Base-by-base conservation (phyloP, 2,888 invertebrate species). In the Monochamus alternatus region DNA sequence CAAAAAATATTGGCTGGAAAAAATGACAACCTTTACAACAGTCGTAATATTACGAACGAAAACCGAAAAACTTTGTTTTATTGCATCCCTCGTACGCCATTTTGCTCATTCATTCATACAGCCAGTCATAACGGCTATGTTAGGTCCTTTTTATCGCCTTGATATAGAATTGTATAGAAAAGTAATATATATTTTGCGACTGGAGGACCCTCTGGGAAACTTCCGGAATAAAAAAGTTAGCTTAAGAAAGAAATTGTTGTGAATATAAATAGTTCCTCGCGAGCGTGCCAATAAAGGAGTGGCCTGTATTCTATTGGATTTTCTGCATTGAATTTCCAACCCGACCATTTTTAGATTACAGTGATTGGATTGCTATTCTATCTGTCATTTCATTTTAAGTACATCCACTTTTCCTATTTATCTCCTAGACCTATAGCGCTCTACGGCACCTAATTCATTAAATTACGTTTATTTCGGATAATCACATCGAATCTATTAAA, bases 321-420 rank as follows among this genome's bases (percentile, higher is more conserved):
- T 69, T 77, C 76, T 74, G 76, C 77, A 78, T 76, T 76, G 79
- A 77, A 78, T 79, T 77, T 76, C 79, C 77, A 74, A 71, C 44
- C 60, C 78, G 76, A 75, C 79, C 78, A 75, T 82, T 81, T 80
- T 77, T 75, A 81, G 82, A 82, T 82, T 81, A 81, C 82, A 66
- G 78, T 82, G 82, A 82, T 82, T 82, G 81, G 82, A 82, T 82
- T 82, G 82, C 79, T 71, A 75, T 78, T 77, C 73, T 81, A 81
- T 81, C 77, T 81, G 80, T 80, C 80, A 81, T 82, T 81, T 79
- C 74, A 71, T 78, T 80, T 81, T 79, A 74, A 81, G 75, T 76
- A 66, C 70, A 64, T 71, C 73, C 64, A 78, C 77, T 80, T 77
- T 74, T 78, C 74, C 77, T 79, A 74, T 66, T 75, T 75, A 59